Percentiles rank a stretch among this genome's conserved stretches.
These are phyloP conservation scores for Amblyornis subalaris DNA, from an alignment of 2,113 vertebrate species.

Conservation along the genomic window DNA sequence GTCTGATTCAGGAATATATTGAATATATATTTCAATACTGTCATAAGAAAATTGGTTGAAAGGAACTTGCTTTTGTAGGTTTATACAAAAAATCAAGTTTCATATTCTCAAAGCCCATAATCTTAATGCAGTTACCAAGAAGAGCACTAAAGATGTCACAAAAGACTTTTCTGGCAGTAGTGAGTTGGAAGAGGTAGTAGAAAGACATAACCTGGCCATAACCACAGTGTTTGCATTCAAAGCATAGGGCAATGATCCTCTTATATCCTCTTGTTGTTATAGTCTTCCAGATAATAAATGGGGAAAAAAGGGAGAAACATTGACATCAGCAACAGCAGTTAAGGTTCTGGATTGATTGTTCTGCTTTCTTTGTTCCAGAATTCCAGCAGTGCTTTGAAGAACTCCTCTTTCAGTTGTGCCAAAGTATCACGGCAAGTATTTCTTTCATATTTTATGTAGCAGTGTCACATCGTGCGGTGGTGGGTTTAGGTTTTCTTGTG, in stretches of 20 bases:
- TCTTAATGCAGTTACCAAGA: not conserved
- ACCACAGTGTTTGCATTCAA: not conserved
- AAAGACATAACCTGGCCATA: not conserved
- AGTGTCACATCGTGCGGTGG: accelerated
- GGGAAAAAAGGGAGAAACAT: not conserved
- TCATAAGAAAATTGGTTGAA: not conserved
- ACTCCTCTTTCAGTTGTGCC: conserved; percentile 43
- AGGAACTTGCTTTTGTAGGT: not conserved
- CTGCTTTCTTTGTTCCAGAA: conserved; percentile 48
- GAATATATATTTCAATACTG: not conserved
- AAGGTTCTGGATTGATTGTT: not conserved
- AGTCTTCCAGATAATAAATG: not conserved
- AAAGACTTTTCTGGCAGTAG: not conserved
- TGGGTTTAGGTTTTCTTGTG: not conserved
- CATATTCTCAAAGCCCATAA: not conserved
- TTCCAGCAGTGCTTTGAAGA: not conserved
- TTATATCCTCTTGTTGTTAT: not conserved
- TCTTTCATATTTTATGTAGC: not conserved
- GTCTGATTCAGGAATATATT: not conserved
- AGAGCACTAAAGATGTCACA: not conserved
- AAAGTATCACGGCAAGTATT: conserved; percentile 64
- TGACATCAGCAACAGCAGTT: not conserved
- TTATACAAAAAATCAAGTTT: not conserved
- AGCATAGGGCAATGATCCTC: not conserved
- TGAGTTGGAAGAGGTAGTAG: not conserved